phyloP scores from a whole-genome alignment of 64 coral and sea anemone genomes.

The Dendronephthya gigantea region DNA sequence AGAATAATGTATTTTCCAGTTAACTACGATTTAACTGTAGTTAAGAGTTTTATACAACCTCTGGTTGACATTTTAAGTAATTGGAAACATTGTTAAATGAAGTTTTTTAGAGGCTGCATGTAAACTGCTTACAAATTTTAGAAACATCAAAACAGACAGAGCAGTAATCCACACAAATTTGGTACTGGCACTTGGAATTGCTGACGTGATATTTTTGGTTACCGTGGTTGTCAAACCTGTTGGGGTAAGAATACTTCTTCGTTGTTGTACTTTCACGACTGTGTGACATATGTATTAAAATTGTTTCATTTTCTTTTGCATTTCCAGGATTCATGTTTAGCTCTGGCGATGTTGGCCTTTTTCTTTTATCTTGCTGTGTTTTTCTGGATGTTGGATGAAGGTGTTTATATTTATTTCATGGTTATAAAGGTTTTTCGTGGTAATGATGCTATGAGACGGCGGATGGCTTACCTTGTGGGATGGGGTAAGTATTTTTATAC shows the following conservation, averaged over 20 bases:
- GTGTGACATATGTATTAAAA: background rate
- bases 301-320: background rate
- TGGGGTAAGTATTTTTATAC: background rate
- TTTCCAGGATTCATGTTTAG: background rate
- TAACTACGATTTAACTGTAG: too few species aligned
- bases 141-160: background rate
- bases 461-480: background rate
- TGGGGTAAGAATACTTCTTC: background rate
- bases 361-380: slow-evolving; percentile 1
- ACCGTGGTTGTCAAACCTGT: background rate
- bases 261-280: background rate
- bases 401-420: slow-evolving; percentile 14
- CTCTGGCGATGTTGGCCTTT: background rate
- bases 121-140: background rate
- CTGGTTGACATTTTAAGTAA: too few species aligned
- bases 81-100: too few species aligned
- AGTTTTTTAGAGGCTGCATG: too few species aligned
- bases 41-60: too few species aligned
- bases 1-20: too few species aligned
- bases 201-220: background rate
- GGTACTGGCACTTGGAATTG: background rate
- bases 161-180: slow-evolving; percentile 2
- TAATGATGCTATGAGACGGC: background rate
- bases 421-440: background rate
- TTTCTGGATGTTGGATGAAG: slow-evolving; percentile 1